Conservation (phyloP, 2,888 invertebrate genomes). For the Oegoconia quadripuncta region DNA sequence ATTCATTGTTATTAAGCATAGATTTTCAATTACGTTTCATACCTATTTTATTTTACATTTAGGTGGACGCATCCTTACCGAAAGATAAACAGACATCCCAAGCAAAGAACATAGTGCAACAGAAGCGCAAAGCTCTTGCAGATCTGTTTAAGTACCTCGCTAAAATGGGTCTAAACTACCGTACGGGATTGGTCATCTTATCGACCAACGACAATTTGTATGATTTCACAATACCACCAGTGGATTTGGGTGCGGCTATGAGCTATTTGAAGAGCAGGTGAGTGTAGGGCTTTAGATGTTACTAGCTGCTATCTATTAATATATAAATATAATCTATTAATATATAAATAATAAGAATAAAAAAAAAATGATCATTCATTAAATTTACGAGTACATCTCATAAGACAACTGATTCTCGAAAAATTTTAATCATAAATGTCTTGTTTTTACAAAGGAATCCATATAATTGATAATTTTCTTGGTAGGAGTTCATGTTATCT, state of each 20-base stretch:
- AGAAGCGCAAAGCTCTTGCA: conserved; percentile 90
- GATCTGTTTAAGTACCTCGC: conserved; percentile 91
- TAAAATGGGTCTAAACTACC: conserved; percentile 88
- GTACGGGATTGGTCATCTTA: conserved; percentile 84
- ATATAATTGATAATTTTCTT: too few relatives aligned
- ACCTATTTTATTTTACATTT: conserved; percentile 18
- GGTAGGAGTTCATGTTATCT: too few relatives aligned
- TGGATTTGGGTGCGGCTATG: conserved; percentile 82
- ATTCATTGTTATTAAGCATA: too few relatives aligned
- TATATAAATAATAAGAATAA: too few relatives aligned
- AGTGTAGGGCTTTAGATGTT: not conserved
- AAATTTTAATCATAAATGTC: too few relatives aligned
- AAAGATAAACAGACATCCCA: conserved; percentile 88
- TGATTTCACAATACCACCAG: conserved; percentile 83
- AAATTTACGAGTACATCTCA: too few relatives aligned
- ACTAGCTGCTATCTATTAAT: too few relatives aligned
- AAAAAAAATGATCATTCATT: too few relatives aligned
- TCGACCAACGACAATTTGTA: conserved; percentile 73
- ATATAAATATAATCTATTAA: too few relatives aligned
- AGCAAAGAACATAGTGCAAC: conserved; percentile 89
- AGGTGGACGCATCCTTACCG: conserved; percentile 78
- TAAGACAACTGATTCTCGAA: too few relatives aligned
- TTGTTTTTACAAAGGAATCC: too few relatives aligned
- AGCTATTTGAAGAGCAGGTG: conserved; percentile 74
- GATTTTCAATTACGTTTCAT: too few relatives aligned